Evolutionary conservation across 2,797 vertebrate genomes (phyloP).

Genomic region (Poecilia wingei): DNA sequence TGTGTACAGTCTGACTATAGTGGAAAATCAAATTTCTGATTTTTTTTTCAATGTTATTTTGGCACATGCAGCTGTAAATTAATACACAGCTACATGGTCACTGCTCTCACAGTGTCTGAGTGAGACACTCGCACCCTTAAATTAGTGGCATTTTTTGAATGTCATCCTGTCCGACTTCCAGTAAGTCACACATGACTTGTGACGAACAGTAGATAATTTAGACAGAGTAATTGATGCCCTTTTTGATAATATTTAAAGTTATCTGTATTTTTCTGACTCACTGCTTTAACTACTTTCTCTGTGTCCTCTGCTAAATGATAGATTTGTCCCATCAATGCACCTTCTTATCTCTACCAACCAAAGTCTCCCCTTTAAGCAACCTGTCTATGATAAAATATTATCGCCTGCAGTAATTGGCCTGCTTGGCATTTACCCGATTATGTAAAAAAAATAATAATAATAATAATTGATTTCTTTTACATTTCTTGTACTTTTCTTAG

Average conservation of each 20-base stretch:
- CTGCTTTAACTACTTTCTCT: slow-evolving; percentile 40
- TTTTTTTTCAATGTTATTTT: slow-evolving; percentile 23
- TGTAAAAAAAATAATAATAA: background rate
- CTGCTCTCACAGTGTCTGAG: slow-evolving; percentile 11
- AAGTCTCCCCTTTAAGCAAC: slow-evolving; percentile 40
- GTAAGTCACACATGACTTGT: slow-evolving; percentile 41
- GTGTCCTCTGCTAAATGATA: slow-evolving; percentile 53
- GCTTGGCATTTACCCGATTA: slow-evolving; percentile 11
- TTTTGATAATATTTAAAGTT: slow-evolving; percentile 45
- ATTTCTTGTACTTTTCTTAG: slow-evolving; percentile 19
- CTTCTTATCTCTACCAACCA: slow-evolving; percentile 58
- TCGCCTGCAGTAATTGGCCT: slow-evolving; percentile 17
- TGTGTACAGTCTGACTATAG: background rate
- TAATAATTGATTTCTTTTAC: background rate
- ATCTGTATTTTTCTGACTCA: slow-evolving; percentile 40
- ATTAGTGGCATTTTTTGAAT: slow-evolving; percentile 60
- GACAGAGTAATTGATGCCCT: slow-evolving; percentile 53
- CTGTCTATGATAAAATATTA: slow-evolving; percentile 43
- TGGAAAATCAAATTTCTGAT: slow-evolving; percentile 11
- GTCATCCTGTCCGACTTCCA: slow-evolving; percentile 50
- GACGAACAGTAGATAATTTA: slow-evolving; percentile 51
- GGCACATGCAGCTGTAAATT: background rate
- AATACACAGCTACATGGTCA: background rate
- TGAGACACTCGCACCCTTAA: slow-evolving; percentile 9
- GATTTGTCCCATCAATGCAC: slow-evolving; percentile 50